A percentile compares a stretch with the other conserved stretches of the same genome.
These are phyloP conservation scores for Brachionus rotundiformis DNA, from an alignment of 1,140 invertebrate genomes.

Conservation along the genomic window DNA sequence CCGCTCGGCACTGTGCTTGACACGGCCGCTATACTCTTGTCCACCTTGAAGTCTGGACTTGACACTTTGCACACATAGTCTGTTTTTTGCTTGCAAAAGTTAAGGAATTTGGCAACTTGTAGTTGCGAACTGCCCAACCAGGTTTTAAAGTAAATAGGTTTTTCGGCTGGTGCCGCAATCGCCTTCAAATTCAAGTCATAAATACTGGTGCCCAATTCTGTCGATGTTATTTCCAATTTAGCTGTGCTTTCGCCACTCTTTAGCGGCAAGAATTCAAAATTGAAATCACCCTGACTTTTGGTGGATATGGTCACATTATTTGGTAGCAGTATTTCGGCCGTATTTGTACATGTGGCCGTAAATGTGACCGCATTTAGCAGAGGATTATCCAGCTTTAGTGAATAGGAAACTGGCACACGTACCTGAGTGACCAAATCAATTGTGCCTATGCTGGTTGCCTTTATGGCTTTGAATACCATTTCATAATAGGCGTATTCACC, in stretches of 20 bases:
- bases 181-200: conserved; percentile 63
- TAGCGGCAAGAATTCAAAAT: conserved; percentile 63
- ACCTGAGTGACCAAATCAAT: conserved; percentile 62
- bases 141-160: conserved; percentile 60
- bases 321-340: conserved; percentile 60
- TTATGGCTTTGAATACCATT: conserved; percentile 59
- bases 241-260: conserved; percentile 59
- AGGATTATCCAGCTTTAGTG: conserved; percentile 61
- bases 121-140: conserved; percentile 59
- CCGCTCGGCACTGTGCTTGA: conserved; percentile 60
- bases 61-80: conserved; percentile 64
- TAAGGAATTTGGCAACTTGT: conserved; percentile 61
- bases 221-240: conserved; percentile 59
- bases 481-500: conserved; percentile 63
- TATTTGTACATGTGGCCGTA: conserved; percentile 55
- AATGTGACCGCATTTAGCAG: conserved; percentile 58
- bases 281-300: conserved; percentile 58
- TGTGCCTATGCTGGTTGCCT: conserved; percentile 57
- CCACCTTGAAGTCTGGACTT: conserved; percentile 60
- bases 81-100: conserved; percentile 64
- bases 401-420: conserved; percentile 59
- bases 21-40: conserved; percentile 61
- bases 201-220: conserved; percentile 61
- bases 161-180: conserved; percentile 60
- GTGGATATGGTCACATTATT: background rate